phyloP scores from a whole-genome alignment of 1,140 invertebrate species.

The Megalopta genalis region DNA sequence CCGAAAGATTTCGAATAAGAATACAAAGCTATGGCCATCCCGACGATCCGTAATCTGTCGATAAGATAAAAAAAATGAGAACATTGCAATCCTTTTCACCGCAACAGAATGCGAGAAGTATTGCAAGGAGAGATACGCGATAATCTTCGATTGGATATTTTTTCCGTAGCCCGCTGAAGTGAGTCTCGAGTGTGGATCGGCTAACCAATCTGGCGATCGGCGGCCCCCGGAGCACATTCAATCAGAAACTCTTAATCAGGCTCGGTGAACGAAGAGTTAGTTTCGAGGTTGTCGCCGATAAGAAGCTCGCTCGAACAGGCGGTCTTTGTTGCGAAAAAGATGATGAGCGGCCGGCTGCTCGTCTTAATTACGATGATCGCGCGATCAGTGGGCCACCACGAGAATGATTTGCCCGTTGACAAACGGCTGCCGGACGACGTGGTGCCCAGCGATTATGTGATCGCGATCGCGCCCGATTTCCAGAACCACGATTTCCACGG shows the following conservation, averaged over 20 bases:
- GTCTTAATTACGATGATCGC: conserved; percentile 38
- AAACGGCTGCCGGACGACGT: conserved; percentile 33
- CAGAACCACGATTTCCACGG: conserved; percentile 18
- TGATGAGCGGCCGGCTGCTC: conserved; percentile 25
- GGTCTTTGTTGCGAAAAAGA: conserved; percentile 11
- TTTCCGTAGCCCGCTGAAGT: neutral
- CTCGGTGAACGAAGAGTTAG: neutral
- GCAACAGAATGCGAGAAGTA: too few relatives aligned
- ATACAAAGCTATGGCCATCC: too few relatives aligned
- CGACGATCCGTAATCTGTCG: too few relatives aligned
- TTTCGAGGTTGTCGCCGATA: neutral
- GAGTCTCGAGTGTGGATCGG: neutral
- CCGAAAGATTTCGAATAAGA: too few relatives aligned
- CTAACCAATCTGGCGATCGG: conserved; percentile 2
- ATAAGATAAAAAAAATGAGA: too few relatives aligned
- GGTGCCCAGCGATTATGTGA: conserved; percentile 28
- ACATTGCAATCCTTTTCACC: too few relatives aligned
- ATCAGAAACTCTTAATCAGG: neutral
- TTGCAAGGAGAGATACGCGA: too few relatives aligned
- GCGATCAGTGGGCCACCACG: neutral
- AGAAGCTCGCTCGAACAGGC: conserved; percentile 7
- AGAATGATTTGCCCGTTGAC: neutral
- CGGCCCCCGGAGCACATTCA: neutral
- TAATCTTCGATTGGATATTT: too few relatives aligned
- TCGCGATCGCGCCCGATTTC: conserved; percentile 17